Conservation (phyloP, 2,113 vertebrate species). For the Heterotilapia buettikoferi region DNA sequence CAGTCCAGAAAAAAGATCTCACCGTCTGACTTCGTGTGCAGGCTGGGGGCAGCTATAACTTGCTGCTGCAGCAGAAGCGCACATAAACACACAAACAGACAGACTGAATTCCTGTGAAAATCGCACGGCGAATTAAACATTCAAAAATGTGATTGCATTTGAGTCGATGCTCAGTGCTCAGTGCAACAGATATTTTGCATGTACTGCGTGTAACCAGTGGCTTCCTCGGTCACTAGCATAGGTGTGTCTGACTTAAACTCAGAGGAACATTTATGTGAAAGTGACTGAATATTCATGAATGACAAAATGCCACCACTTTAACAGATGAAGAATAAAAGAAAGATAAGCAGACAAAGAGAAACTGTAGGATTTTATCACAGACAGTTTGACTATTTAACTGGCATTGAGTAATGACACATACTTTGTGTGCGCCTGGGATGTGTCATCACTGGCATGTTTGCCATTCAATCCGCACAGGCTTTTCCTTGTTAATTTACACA, state of each 20-base stretch:
- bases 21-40: neutral
- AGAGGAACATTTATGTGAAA: neutral
- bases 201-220: neutral
- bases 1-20: neutral
- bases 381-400: conserved; percentile 44
- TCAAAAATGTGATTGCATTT: neutral
- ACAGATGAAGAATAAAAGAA: neutral
- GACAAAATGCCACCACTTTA: neutral
- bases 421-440: conserved; percentile 58
- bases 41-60: neutral
- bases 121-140: neutral
- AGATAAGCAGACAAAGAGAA: neutral
- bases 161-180: neutral
- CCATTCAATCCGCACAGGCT: conserved; percentile 67
- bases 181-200: neutral
- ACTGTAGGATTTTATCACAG: neutral
- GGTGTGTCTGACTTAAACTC: neutral
- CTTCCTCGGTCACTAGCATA: neutral
- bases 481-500: conserved; percentile 75
- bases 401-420: conserved; percentile 64
- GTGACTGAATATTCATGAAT: neutral
- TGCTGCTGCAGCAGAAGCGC: neutral
- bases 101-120: neutral
- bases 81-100: neutral
- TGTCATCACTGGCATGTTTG: conserved; percentile 76